A percentile compares a stretch with the other conserved stretches of the same genome.
These are phyloP conservation scores for Nycticebus coucang DNA, from an alignment of 2,113 vertebrate species.

Conservation along the genomic window DNA sequence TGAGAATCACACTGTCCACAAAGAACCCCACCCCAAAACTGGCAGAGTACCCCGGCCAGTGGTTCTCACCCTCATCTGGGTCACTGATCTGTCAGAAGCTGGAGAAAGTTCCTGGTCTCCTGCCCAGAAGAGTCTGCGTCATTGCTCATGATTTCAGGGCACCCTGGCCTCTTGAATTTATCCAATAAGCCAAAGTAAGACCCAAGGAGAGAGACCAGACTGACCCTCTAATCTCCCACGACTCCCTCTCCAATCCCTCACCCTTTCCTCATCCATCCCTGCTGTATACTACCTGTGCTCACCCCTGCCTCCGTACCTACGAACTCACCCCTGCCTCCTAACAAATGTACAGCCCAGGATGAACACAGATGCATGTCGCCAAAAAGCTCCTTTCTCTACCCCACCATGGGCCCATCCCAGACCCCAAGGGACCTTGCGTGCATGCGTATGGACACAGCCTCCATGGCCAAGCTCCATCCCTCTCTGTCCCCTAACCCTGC, in stretches of 20 bases:
- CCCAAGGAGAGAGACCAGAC: not conserved
- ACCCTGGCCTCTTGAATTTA: not conserved
- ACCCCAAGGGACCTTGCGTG: fast-evolving
- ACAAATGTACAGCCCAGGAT: fast-evolving
- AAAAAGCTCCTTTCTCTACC: not conserved
- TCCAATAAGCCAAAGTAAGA: not conserved
- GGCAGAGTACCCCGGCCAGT: fast-evolving
- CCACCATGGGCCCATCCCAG: not conserved
- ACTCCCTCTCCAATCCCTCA: fast-evolving
- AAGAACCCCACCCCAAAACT: fast-evolving
- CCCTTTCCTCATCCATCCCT: fast-evolving
- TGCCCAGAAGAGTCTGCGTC: fast-evolving
- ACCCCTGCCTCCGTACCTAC: too few species aligned
- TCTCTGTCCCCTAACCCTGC: fast-evolving
- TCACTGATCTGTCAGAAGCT: fast-evolving
- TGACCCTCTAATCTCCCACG: fast-evolving
- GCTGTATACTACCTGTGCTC: fast-evolving
- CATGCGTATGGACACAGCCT: fast-evolving
- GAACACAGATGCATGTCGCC: not conserved
- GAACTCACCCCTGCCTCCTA: not conserved
- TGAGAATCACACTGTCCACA: not conserved
- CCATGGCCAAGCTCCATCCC: fast-evolving
- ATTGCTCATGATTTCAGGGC: fast-evolving
- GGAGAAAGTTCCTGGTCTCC: not conserved
- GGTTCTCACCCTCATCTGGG: too few species aligned